Conservation (phyloP, 1,140 invertebrate genomes). For the Macrocentrus cingulum region DNA sequence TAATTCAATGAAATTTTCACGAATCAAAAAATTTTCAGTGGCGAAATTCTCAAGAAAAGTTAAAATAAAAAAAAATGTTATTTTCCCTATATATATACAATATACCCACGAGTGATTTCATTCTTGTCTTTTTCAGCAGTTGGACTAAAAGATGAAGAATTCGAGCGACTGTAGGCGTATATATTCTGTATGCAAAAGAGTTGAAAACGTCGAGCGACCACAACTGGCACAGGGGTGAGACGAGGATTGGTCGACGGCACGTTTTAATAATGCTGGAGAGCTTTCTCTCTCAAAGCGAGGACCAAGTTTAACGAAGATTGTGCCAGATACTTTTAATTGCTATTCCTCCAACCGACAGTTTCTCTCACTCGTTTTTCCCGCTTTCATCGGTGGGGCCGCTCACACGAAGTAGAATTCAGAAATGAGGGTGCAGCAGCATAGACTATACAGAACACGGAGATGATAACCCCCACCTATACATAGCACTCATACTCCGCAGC, state of each 20-base stretch:
- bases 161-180: constrained; percentile 30
- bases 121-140: too few relatives aligned
- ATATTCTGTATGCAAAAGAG: constrained; percentile 56
- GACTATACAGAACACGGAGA: too few relatives aligned
- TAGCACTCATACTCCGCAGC: constrained; percentile 34
- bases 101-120: too few relatives aligned
- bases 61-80: too few relatives aligned
- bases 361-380: constrained; percentile 15
- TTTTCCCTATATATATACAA: too few relatives aligned
- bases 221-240: constrained; percentile 24
- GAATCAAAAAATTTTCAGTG: too few relatives aligned
- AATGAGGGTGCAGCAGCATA: background rate
- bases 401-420: too few relatives aligned
- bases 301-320: constrained; percentile 58
- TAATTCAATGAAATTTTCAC: too few relatives aligned
- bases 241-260: constrained; percentile 41
- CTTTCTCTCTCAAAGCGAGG: constrained; percentile 33
- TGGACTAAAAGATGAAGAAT: constrained; percentile 5
- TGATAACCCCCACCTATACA: constrained; percentile 10
- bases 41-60: too few relatives aligned
- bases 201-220: constrained; percentile 44
- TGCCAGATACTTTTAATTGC: constrained; percentile 59
- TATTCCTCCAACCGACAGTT: constrained; percentile 39
- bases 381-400: background rate
- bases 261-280: constrained; percentile 52